phyloP scores from a whole-genome alignment of 2,113 vertebrate species.

The Fulica atra region DNA sequence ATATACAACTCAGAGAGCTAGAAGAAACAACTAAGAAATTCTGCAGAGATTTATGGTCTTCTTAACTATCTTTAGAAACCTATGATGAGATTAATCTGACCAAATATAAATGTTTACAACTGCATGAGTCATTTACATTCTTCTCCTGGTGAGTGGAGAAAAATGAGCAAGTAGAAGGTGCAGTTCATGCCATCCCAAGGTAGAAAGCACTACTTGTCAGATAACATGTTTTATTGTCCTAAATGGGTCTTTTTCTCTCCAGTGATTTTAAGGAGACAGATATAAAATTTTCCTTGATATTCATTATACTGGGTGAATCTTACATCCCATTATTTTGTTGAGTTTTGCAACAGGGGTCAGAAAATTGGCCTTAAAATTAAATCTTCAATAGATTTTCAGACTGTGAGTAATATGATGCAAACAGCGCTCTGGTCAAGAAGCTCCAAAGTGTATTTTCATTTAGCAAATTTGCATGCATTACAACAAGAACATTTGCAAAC shows the following conservation, averaged over 20 bases:
- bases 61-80: not conserved
- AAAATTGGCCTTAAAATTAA: not conserved
- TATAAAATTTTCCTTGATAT: not conserved
- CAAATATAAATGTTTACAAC: not conserved
- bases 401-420: conserved; percentile 4
- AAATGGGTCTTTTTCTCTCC: not conserved
- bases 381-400: not conserved
- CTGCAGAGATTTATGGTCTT: not conserved
- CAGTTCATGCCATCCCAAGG: not conserved
- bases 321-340: not conserved
- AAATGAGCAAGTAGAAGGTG: not conserved
- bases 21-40: not conserved
- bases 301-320: not conserved
- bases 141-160: not conserved
- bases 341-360: not conserved
- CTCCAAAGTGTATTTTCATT: not conserved
- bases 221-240: not conserved
- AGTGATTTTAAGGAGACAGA: not conserved
- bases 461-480: not conserved
- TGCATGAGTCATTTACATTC: not conserved
- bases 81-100: not conserved
- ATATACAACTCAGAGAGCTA: not conserved
- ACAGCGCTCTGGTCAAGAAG: not conserved
- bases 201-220: not conserved
- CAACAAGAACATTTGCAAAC: not conserved